A percentile compares a stretch with the other conserved stretches of the same genome.
These are phyloP conservation scores for Cylas formicarius DNA, from an alignment of 1,140 invertebrate species.

Conservation along the genomic window DNA sequence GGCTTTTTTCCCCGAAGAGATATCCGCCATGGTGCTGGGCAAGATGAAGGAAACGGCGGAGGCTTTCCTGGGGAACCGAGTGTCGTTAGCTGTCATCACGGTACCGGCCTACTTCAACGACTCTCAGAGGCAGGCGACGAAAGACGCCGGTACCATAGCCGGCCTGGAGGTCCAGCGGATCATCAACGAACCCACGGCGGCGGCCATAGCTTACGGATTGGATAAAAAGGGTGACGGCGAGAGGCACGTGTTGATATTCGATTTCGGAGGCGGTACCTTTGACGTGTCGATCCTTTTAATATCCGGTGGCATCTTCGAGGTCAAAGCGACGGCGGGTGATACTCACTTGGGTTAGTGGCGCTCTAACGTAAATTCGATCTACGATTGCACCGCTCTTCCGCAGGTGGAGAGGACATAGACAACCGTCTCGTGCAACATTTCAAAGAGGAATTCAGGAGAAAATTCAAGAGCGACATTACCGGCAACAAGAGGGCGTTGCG, in stretches of 20 bases:
- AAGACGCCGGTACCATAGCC: constrained; percentile 50
- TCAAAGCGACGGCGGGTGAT: constrained; percentile 55
- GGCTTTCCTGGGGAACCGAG: constrained; percentile 40
- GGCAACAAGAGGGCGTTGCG: constrained; percentile 41
- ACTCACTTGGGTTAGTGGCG: constrained; percentile 51
- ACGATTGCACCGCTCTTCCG: constrained; percentile 15
- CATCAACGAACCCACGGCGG: constrained; percentile 65
- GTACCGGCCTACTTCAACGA: constrained; percentile 42
- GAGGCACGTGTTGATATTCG: constrained; percentile 50
- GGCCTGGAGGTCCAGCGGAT: constrained; percentile 61
- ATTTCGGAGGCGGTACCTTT: constrained; percentile 50
- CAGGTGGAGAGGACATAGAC: constrained; percentile 72
- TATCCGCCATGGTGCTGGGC: constrained; percentile 72
- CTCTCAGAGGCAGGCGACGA: constrained; percentile 39
- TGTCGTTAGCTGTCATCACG: constrained; percentile 46
- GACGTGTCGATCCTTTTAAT: constrained; percentile 68
- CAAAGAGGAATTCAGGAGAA: constrained; percentile 47
- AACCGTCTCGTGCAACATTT: constrained; percentile 78
- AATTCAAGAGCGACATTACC: constrained; percentile 37
- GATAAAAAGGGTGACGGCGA: constrained; percentile 56
- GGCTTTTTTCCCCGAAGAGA: constrained; percentile 58
- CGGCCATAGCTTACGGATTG: constrained; percentile 60
- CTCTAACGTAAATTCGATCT: background rate
- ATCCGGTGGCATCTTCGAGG: constrained; percentile 52
- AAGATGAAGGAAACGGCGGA: constrained; percentile 69